Evolutionary conservation across 2,113 vertebrate species (phyloP), one percentile per base, ranked within the genome.

Genomic region (Scomber colias): DNA sequence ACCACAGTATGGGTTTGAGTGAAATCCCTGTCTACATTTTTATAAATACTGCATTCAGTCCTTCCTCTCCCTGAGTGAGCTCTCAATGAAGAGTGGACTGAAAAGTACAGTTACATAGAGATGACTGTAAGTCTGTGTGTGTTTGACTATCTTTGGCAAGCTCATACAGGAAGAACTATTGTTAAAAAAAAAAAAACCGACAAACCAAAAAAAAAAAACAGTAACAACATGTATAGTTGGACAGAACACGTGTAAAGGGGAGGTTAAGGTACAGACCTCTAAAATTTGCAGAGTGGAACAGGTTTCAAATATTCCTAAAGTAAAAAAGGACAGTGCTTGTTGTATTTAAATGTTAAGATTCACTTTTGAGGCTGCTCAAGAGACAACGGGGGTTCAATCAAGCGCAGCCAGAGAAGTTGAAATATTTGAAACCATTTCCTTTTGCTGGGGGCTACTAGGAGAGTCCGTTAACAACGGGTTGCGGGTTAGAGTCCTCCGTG

Each of bases 81-180:
- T 96, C 96, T 96, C 95, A 96, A 93, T 90, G 90, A 95, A 95
- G 95, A 96, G 96, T 91, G 95, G 97, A 96, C 96, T 95, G 95
- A 97, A 97, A 97, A 92, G 94, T 96, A 96, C 96, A 95, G 94
- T 95, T 94, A 59, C 94, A 90, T 95, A 94, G 96, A 96, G 95
- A 96, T n/a, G 95, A 97, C 95, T 97, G 95, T 96, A 95, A 95
- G 68, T 85, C 13, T 95, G 50, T 74, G 17, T 95, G 75, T 91
- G 69, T 88, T 72, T 82, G 89, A 97, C 96, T 98, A 97, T 99
- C 98, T 99, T 99, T 99, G 98, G 97, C 97, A 98, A 99, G 97
- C 97, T 98, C 95, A 94, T 97, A 98, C 96, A 97, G 97, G 97
- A 97, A 98, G 96, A 97, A 97, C 96, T 98, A 96, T 96, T 97